A percentile compares a stretch with the other conserved stretches of the same genome.
phyloP scores from a whole-genome alignment of 1,140 invertebrate species.

The Vanessa tameamea region DNA sequence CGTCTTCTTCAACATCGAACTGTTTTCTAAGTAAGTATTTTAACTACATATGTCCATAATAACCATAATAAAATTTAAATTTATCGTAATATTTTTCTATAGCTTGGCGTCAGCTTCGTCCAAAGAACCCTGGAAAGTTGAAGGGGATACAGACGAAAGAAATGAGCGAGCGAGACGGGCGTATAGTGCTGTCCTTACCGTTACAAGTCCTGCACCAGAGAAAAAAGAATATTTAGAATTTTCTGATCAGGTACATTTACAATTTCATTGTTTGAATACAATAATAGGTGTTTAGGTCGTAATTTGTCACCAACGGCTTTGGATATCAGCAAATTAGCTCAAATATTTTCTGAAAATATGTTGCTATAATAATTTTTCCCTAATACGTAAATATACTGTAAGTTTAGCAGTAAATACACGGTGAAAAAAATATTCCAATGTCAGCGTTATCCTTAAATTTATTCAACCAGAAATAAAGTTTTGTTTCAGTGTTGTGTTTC shows the following conservation, averaged over 20 bases:
- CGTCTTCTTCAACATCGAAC: conserved; percentile 98
- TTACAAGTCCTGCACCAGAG: conserved; percentile 92
- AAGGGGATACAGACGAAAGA: conserved; percentile 88
- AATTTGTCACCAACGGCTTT: neutral
- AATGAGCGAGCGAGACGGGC: conserved; percentile 93
- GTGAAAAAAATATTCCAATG: no score
- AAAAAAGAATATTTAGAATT: conserved; percentile 89
- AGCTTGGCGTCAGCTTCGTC: conserved; percentile 76
- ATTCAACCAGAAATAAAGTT: no score
- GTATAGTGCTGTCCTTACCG: conserved; percentile 93
- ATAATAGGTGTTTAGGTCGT: neutral
- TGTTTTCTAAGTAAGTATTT: conserved; percentile 93
- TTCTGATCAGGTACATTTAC: conserved; percentile 83
- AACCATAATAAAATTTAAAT: neutral
- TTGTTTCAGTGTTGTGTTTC: no score
- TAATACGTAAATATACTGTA: no score
- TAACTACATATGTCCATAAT: no score
- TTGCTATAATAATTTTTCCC: no score
- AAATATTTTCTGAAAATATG: no score
- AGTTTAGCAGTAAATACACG: no score
- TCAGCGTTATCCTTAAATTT: no score
- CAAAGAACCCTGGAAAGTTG: conserved; percentile 90
- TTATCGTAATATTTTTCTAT: conserved; percentile 17
- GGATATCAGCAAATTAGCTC: no score
- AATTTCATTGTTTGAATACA: conserved; percentile 2